Evolutionary conservation across 2,888 invertebrate genomes (phyloP).

Genomic region (Sinohyriopsis cumingii): DNA sequence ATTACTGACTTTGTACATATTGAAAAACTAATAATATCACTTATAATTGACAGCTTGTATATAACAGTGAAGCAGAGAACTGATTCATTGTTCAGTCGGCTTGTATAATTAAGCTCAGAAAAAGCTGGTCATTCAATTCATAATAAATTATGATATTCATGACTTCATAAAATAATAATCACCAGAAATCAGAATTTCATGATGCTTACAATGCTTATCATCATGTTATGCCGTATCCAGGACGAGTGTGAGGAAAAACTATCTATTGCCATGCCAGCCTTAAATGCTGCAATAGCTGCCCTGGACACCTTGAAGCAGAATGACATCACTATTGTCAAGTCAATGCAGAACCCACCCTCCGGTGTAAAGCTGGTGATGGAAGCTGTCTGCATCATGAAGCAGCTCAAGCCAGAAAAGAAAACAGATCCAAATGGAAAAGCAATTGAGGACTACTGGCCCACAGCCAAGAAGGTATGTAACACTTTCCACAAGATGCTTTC

Average conservation of each 20-base stretch:
- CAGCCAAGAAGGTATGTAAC: conserved; percentile 64
- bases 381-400: conserved; percentile 71
- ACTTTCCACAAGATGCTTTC: no score
- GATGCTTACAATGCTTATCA: no score
- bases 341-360: conserved; percentile 68
- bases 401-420: conserved; percentile 68
- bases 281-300: conserved; percentile 69
- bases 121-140: not conserved
- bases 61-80: no score
- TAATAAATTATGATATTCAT: no score
- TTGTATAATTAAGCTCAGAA: not conserved
- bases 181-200: no score
- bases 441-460: conserved; percentile 69
- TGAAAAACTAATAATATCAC: no score
- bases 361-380: conserved; percentile 71
- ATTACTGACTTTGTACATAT: no score
- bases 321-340: conserved; percentile 70
- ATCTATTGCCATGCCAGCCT: conserved; percentile 69
- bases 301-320: conserved; percentile 71
- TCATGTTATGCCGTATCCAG: conserved; percentile 32
- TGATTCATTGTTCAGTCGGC: no score
- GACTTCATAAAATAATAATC: no score
- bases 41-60: no score
- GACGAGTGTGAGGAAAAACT: conserved; percentile 71
- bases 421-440: conserved; percentile 63